Evolutionary conservation across 2,113 vertebrate species (phyloP), one percentile per base, ranked within the genome.

Genomic region (Leptobrachium ailaonicum): DNA sequence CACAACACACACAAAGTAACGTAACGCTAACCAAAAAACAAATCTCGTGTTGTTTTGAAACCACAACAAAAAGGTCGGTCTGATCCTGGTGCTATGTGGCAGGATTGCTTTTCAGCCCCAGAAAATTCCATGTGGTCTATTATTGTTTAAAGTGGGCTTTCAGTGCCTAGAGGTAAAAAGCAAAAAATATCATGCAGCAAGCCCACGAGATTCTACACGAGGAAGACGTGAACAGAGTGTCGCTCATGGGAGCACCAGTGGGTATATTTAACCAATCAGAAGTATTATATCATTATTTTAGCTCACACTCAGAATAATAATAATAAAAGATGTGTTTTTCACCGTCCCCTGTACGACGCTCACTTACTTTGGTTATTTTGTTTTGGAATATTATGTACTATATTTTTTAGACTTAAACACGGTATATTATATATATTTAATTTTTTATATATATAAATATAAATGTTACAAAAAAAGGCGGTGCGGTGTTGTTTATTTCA

Each of bases 341-440:
- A 42, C 45, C 66, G 11, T 60, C 41, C 74, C 76, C 84, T 87
- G 77, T 83, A 83, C 82, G 84, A 83, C 73, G 86, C 83, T 88
- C 81, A 85, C 56, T 73, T 62, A 83, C 84, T 85, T 42, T 41
- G 10, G 32, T 40, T 58, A 53, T 2, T 7, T 6, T 60, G 85
- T 79, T 83, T 85, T 84, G 47, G 8, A 50, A 92, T 90, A 92
- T 90, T 90, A 86, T 91, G 90, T 92, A 90, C 88, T 91, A 92
- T 92, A 92, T 91, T 91, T 92, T 74, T 91, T 91, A 91, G 89
- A 89, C 89, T 91, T 86, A 89, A 90, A 89, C 89, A 89, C 87
- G 74, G 89, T 92, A 90, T 92, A 91, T 91, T 89, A 91, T 90
- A 92, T 91, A 91, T 92, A 90, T 91, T 92, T 91, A 91, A 91